phyloP scores from a whole-genome alignment of 2,113 vertebrate genomes.

The Triplophysa rosa region DNA sequence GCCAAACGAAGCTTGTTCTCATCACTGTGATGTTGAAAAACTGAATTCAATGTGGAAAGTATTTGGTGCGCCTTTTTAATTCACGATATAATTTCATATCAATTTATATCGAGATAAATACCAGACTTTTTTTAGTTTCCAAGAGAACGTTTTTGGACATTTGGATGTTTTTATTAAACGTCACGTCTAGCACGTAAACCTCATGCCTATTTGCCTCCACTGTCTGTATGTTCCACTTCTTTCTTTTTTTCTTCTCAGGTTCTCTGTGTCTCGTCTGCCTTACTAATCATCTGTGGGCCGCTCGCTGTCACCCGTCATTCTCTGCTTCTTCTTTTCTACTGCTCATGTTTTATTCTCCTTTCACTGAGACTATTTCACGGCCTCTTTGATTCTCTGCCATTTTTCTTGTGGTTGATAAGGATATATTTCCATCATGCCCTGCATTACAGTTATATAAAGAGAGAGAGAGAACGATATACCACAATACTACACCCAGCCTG shows the following conservation, averaged over 20 bases:
- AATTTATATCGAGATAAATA: too few relatives aligned
- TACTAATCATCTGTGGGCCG: slow-evolving; percentile 87
- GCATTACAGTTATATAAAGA: slow-evolving; percentile 51
- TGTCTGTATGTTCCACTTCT: slow-evolving; percentile 49
- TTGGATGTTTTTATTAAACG: background rate
- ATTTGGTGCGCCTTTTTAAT: background rate
- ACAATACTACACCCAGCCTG: slow-evolving; percentile 62
- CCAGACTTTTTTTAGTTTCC: too few relatives aligned
- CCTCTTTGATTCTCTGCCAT: slow-evolving; percentile 67
- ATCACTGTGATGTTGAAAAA: too few relatives aligned
- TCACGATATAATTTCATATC: too few relatives aligned
- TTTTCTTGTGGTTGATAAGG: slow-evolving; percentile 63
- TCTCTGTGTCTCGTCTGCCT: slow-evolving; percentile 93
- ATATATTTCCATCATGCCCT: slow-evolving; percentile 22
- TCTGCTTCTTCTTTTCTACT: slow-evolving; percentile 78
- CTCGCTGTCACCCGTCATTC: slow-evolving; percentile 79
- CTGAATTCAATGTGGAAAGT: background rate
- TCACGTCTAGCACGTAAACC: background rate
- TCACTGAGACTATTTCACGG: slow-evolving; percentile 50
- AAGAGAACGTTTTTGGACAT: too few relatives aligned
- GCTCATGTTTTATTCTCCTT: slow-evolving; percentile 71
- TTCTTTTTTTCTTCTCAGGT: slow-evolving; percentile 85
- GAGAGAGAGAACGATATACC: slow-evolving; percentile 63
- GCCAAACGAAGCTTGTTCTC: too few relatives aligned
- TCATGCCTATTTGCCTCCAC: background rate